These are phyloP conservation scores for Nyctereutes procyonoides DNA, from an alignment of 2,113 vertebrate genomes.

Conservation along the genomic window DNA sequence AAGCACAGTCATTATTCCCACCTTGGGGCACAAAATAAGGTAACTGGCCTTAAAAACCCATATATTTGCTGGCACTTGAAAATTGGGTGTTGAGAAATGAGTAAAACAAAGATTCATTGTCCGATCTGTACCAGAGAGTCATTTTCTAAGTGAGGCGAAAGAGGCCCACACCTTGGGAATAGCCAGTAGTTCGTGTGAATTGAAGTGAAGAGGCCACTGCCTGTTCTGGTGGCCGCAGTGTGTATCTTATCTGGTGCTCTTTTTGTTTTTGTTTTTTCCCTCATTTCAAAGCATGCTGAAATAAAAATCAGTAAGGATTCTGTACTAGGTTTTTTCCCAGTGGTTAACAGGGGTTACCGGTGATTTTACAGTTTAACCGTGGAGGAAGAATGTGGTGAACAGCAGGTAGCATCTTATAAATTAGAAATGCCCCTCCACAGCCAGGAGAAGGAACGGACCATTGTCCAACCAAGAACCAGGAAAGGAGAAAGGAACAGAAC, in stretches of 20 bases:
- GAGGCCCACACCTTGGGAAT: not conserved
- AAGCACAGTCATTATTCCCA: not conserved
- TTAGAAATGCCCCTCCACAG: not conserved
- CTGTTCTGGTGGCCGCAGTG: not conserved
- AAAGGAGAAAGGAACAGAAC: not conserved
- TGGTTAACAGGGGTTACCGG: not conserved
- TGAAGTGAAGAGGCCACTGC: not conserved
- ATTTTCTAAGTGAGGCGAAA: not conserved
- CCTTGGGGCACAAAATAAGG: not conserved
- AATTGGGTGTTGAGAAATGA: not conserved
- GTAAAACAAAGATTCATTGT: not conserved
- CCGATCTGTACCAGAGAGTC: not conserved
- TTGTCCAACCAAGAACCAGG: not conserved
- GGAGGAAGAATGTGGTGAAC: not conserved
- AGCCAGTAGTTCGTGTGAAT: not conserved
- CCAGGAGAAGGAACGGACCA: not conserved
- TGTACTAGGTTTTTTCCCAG: not conserved
- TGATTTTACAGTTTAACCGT: not conserved
- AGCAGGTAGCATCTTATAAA: not conserved
- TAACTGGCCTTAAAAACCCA: not conserved
- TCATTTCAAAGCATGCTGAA: slow-evolving; percentile 7
- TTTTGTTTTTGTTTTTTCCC: not conserved
- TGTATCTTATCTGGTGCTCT: not conserved
- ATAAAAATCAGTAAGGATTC: not conserved
- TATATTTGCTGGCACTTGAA: not conserved